Base-by-base conservation (phyloP, 2,888 invertebrate species). In the Meteorus cinctellus region DNA sequence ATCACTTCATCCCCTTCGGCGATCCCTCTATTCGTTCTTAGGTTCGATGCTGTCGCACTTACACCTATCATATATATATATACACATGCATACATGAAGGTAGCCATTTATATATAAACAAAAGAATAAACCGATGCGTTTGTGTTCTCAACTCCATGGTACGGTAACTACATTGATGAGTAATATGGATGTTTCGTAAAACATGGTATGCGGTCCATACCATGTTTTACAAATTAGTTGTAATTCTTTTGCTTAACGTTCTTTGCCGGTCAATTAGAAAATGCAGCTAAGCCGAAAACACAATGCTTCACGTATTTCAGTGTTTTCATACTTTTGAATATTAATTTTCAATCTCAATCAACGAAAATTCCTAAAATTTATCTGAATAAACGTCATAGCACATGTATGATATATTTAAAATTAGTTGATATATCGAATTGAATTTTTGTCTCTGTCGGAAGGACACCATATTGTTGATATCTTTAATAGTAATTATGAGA, bases 171-270 rank as follows among this genome's bases (percentile, higher is more conserved):
- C 77, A 77, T 74, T 80, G 78, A 81, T 80, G 77, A 69, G 79
- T 78, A 78, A 79, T 79, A 79, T 78, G 77, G 80, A 79, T 80
- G 80, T 78, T 19, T 24, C n/a, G 75, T 74, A 76, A 78, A 76
- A 79, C 75, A n/a, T 3, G 19, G 55, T 79, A 76, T 71, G 72
- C 76, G 76, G 78, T 70, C 81, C 80, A 78, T n/a, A n/a, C n/a
- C n/a, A n/a, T n/a, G n/a, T n/a, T n/a, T n/a, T n/a, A n/a, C n/a
- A n/a, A n/a, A n/a, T 82, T 80, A 78, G 73, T 77, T 79, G 78
- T 81, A 85, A 86, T 86, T 84, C 85, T 72, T 76, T 78, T 86
- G 84, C 84, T 86, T 86, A 84, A 83, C 83, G 82, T 82, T 82
- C 74, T 60, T 24, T 74, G 55, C 65, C 77, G 55, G 66, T 65